These are phyloP conservation scores for Melanocharis versteri DNA, from an alignment of 2,113 vertebrate species.

Conservation along the genomic window DNA sequence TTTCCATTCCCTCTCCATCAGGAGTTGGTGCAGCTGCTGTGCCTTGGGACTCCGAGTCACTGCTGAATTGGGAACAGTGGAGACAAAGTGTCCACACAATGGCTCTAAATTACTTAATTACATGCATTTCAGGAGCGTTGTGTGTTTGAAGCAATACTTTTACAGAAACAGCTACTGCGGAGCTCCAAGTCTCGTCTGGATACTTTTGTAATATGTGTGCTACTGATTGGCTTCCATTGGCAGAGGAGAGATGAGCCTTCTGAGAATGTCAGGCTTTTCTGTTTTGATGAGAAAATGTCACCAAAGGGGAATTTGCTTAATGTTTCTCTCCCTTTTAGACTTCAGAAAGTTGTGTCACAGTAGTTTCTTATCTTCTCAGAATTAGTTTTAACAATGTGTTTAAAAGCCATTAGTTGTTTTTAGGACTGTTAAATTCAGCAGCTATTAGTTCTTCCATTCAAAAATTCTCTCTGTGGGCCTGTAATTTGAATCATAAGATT, in stretches of 20 bases:
- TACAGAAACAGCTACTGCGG: neutral
- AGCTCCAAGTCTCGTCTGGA: neutral
- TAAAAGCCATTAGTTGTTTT: neutral
- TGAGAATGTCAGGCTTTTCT: neutral
- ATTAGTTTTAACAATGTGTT: neutral
- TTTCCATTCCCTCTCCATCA: neutral
- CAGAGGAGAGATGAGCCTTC: neutral
- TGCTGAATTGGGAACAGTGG: neutral
- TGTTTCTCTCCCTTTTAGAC: neutral
- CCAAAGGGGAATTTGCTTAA: neutral
- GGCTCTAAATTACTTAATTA: neutral
- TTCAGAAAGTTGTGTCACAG: neutral
- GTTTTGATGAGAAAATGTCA: neutral
- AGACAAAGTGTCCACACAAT: neutral
- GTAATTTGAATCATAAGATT: neutral
- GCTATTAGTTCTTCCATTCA: neutral
- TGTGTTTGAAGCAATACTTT: neutral
- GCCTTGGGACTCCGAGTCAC: rapidly evolving
- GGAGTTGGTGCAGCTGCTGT: neutral
- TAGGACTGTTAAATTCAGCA: neutral
- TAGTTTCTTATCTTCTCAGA: neutral
- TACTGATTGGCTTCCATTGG: neutral
- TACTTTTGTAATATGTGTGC: neutral
- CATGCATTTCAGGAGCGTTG: rapidly evolving
- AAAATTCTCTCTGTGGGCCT: neutral